A percentile compares a stretch with the other conserved stretches of the same genome.
Evolutionary conservation across 2,888 invertebrate species (phyloP).

Genomic region (Leptinotarsa rubiginosa): DNA sequence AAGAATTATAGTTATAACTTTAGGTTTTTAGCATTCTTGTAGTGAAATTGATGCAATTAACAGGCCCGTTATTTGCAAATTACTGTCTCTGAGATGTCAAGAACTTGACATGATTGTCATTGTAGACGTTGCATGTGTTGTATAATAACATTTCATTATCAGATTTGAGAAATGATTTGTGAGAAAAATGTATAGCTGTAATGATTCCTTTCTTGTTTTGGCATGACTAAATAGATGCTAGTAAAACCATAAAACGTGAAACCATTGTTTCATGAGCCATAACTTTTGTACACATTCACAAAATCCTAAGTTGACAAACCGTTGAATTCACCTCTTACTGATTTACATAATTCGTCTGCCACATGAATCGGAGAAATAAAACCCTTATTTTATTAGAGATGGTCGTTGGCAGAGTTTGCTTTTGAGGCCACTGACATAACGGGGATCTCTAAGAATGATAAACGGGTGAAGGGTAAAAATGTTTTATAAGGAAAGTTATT

Average conservation of each 20-base stretch:
- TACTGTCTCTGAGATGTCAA: too few species aligned
- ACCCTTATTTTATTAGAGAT: slow-evolving; percentile 7
- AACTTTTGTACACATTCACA: not conserved
- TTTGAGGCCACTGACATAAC: slow-evolving; percentile 8
- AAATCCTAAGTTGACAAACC: not conserved
- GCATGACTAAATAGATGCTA: not conserved
- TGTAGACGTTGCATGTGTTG: too few species aligned
- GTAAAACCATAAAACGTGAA: not conserved
- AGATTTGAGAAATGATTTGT: too few species aligned
- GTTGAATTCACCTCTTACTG: not conserved
- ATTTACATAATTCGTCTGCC: slow-evolving; percentile 14
- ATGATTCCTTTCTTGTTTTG: not conserved
- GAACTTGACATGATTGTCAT: too few species aligned
- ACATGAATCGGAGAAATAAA: not conserved
- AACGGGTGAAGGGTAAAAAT: slow-evolving; percentile 29
- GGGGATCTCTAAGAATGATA: slow-evolving; percentile 31
- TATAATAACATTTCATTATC: too few species aligned
- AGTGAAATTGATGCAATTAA: too few species aligned
- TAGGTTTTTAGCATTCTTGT: too few species aligned
- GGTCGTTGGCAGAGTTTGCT: slow-evolving; percentile 5
- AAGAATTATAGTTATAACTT: too few species aligned
- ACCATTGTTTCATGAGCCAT: not conserved
- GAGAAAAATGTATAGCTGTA: too few species aligned
- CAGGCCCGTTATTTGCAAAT: too few species aligned
- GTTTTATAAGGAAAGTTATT: slow-evolving; percentile 34